Evolutionary conservation across 1,140 invertebrate genomes (phyloP).

Genomic region (Argopecten irradians): DNA sequence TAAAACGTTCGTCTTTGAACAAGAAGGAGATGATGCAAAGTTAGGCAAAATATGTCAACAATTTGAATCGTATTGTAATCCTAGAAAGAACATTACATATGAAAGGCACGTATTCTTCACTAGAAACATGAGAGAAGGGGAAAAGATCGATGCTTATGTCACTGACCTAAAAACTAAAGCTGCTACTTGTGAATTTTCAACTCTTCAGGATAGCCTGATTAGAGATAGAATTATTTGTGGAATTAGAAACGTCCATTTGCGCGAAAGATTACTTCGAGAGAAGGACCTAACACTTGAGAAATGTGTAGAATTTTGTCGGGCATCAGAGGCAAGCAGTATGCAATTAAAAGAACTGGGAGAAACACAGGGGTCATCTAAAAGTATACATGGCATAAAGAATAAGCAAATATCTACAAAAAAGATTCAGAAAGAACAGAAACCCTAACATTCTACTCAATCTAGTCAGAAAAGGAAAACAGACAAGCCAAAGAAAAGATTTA

Average conservation of each 20-base stretch:
- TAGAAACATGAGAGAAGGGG: not conserved
- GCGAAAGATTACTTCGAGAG: not conserved
- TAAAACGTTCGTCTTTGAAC: conserved; percentile 24
- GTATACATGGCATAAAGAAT: not conserved
- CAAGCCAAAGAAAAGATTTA: not conserved
- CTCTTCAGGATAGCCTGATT: not conserved
- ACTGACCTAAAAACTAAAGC: not conserved
- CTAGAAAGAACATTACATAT: conserved; percentile 33
- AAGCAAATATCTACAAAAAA: not conserved
- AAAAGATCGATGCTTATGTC: conserved; percentile 35
- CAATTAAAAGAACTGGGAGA: not conserved
- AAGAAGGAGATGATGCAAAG: not conserved
- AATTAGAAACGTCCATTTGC: not conserved
- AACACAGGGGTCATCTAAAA: not conserved
- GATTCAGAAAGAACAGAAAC: not conserved
- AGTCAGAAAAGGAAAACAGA: not conserved
- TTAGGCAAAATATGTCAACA: not conserved
- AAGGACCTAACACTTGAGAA: not conserved
- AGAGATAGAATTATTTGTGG: conserved; percentile 30
- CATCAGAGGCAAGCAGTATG: not conserved
- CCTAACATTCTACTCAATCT: not conserved
- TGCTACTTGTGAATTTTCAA: conserved; percentile 12
- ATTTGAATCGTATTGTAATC: conserved; percentile 36
- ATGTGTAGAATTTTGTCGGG: not conserved
- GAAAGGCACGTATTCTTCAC: conserved; percentile 29